Evolutionary conservation across 2,113 vertebrate species (phyloP).

Genomic region (Lichenostomus cassidix): DNA sequence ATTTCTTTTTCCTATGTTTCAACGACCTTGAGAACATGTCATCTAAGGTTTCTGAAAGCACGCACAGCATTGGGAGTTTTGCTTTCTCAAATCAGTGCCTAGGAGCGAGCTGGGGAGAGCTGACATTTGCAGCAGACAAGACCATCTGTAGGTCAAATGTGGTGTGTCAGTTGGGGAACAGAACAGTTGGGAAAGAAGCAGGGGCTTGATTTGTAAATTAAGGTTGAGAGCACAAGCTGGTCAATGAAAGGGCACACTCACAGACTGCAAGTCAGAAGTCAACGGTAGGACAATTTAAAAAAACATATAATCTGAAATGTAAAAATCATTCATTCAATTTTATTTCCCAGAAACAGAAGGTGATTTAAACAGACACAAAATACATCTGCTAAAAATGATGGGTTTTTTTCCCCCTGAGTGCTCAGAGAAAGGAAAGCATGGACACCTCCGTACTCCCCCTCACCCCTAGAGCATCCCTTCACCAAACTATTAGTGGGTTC

Average conservation of each 20-base stretch:
- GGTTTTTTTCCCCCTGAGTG: rapidly evolving
- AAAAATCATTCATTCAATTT: not conserved
- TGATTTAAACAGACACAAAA: not conserved
- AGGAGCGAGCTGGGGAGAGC: not conserved
- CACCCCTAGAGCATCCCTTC: not conserved
- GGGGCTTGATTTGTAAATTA: not conserved
- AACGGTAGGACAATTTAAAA: not conserved
- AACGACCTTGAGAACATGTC: not conserved
- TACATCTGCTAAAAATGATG: rapidly evolving
- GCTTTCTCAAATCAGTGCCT: not conserved
- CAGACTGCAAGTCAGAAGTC: not conserved
- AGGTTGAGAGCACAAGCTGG: not conserved
- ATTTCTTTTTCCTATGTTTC: not conserved
- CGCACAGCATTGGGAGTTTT: rapidly evolving
- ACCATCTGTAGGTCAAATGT: not conserved
- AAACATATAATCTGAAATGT: not conserved
- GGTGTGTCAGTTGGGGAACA: not conserved
- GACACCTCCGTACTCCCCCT: not conserved
- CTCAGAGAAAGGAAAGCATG: not conserved
- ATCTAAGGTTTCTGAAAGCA: not conserved
- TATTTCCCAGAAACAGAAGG: not conserved
- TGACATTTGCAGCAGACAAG: not conserved
- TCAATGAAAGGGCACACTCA: not conserved
- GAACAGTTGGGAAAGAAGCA: not conserved
- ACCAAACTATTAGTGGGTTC: not conserved